Evolutionary conservation across 1,140 invertebrate species (phyloP).

Genomic region (Frieseomelitta varia): DNA sequence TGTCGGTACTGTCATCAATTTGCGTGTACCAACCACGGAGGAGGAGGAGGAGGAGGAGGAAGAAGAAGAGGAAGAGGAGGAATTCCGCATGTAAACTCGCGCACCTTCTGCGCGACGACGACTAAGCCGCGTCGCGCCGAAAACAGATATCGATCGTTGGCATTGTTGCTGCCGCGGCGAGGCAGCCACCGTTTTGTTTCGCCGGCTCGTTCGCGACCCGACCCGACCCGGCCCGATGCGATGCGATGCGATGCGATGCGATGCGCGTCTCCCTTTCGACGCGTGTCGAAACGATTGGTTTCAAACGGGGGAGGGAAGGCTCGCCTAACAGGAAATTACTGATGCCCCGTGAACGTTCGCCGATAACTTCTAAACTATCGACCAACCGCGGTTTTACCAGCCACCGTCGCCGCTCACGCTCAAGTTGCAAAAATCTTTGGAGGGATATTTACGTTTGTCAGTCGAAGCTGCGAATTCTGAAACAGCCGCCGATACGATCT

Average conservation of each 20-base stretch:
- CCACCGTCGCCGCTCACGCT: background rate
- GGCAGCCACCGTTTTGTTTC: slow-evolving; percentile 30
- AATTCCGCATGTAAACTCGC: slow-evolving; percentile 3
- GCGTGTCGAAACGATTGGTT: slow-evolving; percentile 23
- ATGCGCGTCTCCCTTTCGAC: slow-evolving; percentile 13
- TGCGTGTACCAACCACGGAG: background rate
- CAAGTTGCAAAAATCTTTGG: background rate
- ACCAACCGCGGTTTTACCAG: background rate
- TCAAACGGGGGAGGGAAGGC: background rate
- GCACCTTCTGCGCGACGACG: slow-evolving; percentile 12
- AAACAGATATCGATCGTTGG: slow-evolving; percentile 41
- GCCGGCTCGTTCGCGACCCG: background rate
- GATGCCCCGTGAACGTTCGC: slow-evolving; percentile 2
- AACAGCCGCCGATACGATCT: too few relatives aligned
- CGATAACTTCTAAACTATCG: slow-evolving; percentile 14
- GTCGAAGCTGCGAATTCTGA: too few relatives aligned
- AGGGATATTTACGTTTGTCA: too few relatives aligned
- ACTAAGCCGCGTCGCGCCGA: slow-evolving; percentile 19
- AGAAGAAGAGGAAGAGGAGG: too few relatives aligned
- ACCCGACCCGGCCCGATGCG: background rate
- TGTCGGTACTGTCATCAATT: slow-evolving; percentile 57
- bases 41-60: too few relatives aligned
- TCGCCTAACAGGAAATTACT: slow-evolving; percentile 46
- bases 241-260: background rate
- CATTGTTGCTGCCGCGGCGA: background rate